Evolutionary conservation across 2,797 vertebrate species (phyloP), one percentile per base, ranked within the genome.

Genomic region (Lepus oiostolus): DNA sequence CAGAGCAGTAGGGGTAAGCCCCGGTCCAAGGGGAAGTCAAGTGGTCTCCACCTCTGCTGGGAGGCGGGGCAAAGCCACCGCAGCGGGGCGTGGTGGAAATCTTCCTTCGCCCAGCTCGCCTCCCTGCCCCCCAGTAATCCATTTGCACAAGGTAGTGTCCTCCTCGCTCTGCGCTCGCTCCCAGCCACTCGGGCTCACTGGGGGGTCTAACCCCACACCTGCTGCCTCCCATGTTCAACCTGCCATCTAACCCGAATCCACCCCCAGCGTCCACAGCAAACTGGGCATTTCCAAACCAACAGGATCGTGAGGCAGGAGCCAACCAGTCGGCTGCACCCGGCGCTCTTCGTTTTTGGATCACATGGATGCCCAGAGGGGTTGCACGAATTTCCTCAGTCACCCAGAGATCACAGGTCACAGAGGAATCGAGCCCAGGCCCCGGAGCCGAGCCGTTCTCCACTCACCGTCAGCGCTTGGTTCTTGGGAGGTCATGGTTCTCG

Each of bases 321-420:
- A 5, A 1, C 0, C 0, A 1, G 19, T 5, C 62, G 63, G 17
- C n/a, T 13, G 52, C 4, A 13, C 26, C 63, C 8, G 2, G n/a
- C 19, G 47, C 71, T 60, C 52, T 68, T 22, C 21, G 0, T 68
- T 6, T n/a, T 52, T 7, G 74, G 32, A 14, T 42, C 26, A 32
- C 68, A 76, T 54, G 2, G 9, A n/a, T 28, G 72, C 35, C 60
- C 92, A 63, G 32, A 80, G 42, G 50, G 10, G 35, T 2, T 50
- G 54, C 75, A 68, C 7, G 5, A 72, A 52, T 79, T 71, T 42
- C 60, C 70, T 63, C 10, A 30, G 19, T 47, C n/a, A 68, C 47
- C 71, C 28, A 82, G 94, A 22, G 21, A 14, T 8, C 52, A 7
- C 42, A 19, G 28, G 28, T 14, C 65, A 22, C 42, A 65, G 32